A percentile compares a stretch with the other conserved stretches of the same genome.
Evolutionary conservation across 2,888 invertebrate species (phyloP).

Genomic region (Steinernema scapterisci): DNA sequence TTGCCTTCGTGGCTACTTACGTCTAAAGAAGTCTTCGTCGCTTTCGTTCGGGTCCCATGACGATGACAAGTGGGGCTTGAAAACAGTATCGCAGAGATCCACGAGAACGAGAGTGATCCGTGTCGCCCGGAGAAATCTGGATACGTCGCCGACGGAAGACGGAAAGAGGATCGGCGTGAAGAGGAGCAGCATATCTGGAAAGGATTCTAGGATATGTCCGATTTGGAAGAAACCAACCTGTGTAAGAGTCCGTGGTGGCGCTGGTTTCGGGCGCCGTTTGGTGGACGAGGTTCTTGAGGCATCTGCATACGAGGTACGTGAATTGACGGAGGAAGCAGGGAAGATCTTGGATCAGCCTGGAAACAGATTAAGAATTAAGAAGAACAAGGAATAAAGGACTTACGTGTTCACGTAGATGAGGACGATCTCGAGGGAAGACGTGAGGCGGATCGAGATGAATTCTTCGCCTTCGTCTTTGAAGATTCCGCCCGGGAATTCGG

Average conservation of each 20-base stretch:
- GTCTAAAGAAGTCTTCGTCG: constrained; percentile 45
- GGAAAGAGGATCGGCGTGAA: constrained; percentile 49
- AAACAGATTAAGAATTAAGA: background rate
- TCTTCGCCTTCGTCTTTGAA: constrained; percentile 42
- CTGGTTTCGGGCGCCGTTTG: constrained; percentile 39
- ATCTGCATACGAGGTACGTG: constrained; percentile 44
- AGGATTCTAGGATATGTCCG: constrained; percentile 5
- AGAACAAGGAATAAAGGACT: background rate
- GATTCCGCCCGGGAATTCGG: constrained; percentile 46
- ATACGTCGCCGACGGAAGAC: constrained; percentile 42
- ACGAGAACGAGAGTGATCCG: constrained; percentile 43
- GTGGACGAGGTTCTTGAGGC: constrained; percentile 41
- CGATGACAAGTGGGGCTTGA: constrained; percentile 37
- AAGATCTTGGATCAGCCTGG: constrained; percentile 40
- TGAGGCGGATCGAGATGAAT: constrained; percentile 39
- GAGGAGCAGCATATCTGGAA: constrained; percentile 44
- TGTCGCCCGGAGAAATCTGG: constrained; percentile 45
- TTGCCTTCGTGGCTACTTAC: constrained; percentile 29
- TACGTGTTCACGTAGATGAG: constrained; percentile 43
- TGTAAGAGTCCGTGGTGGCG: constrained; percentile 41
- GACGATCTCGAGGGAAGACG: constrained; percentile 40
- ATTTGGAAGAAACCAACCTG: constrained; percentile 33
- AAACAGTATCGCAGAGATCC: constrained; percentile 47
- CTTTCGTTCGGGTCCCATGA: constrained; percentile 34
- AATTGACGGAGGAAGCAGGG: constrained; percentile 46